Evolutionary conservation across 2,888 invertebrate species (phyloP).

Genomic region (Blastobasis adustella): DNA sequence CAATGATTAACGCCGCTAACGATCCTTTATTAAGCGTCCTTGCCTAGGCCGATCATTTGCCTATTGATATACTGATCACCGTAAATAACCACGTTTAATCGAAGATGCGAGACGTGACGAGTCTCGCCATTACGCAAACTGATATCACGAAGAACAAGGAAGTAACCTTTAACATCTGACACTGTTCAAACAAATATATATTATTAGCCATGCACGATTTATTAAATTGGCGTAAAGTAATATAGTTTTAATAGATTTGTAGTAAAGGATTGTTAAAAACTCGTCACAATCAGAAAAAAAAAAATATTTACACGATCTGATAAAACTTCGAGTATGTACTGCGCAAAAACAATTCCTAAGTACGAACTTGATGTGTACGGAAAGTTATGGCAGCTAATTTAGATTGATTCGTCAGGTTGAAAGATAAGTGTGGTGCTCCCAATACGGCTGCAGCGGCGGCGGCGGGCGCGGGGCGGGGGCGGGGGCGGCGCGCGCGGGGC

Average conservation of each 20-base stretch:
- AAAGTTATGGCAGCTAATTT: too few relatives aligned
- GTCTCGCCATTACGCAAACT: conserved; percentile 49
- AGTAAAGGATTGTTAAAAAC: not conserved
- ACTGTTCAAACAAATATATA: conserved; percentile 53
- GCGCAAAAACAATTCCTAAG: too few relatives aligned
- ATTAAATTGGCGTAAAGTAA: conserved; percentile 13
- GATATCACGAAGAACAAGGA: conserved; percentile 51
- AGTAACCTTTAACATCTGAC: conserved; percentile 65
- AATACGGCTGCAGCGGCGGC: conserved; percentile 1
- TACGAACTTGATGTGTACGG: too few relatives aligned
- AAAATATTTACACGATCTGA: too few relatives aligned
- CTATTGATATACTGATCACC: conserved; percentile 37
- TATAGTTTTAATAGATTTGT: conserved; percentile 10
- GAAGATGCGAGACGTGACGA: conserved; percentile 43
- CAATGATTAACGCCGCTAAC: conserved; percentile 31
- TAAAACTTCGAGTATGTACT: too few relatives aligned
- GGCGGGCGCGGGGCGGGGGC: conserved; percentile 5
- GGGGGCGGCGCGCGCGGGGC: conserved; percentile 10
- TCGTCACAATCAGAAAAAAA: not conserved
- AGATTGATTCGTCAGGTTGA: too few relatives aligned
- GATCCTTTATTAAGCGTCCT: conserved; percentile 46
- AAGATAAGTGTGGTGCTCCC: too few relatives aligned
- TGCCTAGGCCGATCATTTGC: conserved; percentile 58
- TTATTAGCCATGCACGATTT: conserved; percentile 61
- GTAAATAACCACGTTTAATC: conserved; percentile 30